Percentiles rank a stretch among this genome's conserved stretches.
phyloP scores from a whole-genome alignment of 2,113 vertebrate genomes.

The Lutjanus erythropterus region DNA sequence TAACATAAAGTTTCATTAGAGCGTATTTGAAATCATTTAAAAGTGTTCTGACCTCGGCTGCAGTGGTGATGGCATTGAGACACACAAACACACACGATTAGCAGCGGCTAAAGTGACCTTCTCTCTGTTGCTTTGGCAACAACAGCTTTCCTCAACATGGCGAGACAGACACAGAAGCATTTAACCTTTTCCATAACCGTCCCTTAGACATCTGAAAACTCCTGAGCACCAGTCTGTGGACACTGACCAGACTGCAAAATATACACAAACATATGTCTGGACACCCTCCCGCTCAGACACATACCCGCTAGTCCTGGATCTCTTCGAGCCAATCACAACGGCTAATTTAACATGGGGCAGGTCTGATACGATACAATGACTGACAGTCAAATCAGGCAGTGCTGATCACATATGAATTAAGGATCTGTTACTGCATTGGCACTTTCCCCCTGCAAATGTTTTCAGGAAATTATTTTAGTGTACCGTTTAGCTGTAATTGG shows the following conservation, averaged over 20 bases:
- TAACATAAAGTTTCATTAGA: neutral
- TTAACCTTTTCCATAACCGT: neutral
- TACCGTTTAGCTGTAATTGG: too few relatives aligned
- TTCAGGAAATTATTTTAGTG: too few relatives aligned
- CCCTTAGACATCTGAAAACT: neutral
- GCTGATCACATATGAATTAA: too few relatives aligned
- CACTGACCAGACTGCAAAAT: neutral
- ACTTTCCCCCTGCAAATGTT: too few relatives aligned
- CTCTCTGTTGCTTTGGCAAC: slow-evolving; percentile 26
- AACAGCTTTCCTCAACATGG: slow-evolving; percentile 1
- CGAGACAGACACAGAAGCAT: neutral
- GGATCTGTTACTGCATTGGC: too few relatives aligned
- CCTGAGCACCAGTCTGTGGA: neutral
- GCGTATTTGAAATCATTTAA: neutral
- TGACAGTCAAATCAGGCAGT: too few relatives aligned
- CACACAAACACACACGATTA: slow-evolving; percentile 9
- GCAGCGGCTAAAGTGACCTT: neutral
- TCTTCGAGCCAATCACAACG: too few relatives aligned
- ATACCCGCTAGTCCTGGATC: too few relatives aligned
- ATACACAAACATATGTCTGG: neutral
- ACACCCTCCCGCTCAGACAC: too few relatives aligned
- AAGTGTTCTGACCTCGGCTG: neutral
- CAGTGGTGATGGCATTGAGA: neutral
- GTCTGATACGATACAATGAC: too few relatives aligned
- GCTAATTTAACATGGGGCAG: too few relatives aligned